Evolutionary conservation across 2,888 invertebrate genomes (phyloP), one percentile per base, ranked within the genome.

Genomic region (Idaea aversata): DNA sequence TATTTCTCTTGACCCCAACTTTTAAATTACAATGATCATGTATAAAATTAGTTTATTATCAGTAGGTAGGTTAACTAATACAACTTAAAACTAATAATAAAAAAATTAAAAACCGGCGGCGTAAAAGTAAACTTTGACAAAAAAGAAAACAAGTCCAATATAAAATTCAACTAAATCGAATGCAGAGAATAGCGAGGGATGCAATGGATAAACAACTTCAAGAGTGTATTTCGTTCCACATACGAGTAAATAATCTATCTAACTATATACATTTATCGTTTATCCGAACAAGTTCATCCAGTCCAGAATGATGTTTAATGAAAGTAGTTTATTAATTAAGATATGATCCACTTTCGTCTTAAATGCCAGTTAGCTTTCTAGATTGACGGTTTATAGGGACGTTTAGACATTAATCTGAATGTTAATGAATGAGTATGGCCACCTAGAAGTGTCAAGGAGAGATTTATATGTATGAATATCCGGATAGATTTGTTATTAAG

Each of bases 221-320:
- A n/a, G n/a, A n/a, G n/a, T n/a, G n/a, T n/a, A n/a, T n/a, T n/a
- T n/a, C n/a, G n/a, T n/a, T n/a, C n/a, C n/a, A n/a, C n/a, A n/a
- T n/a, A n/a, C 47, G 47, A 47, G 47, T 3, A 47, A 7, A 5
- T 47, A 47, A 10, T 47, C 47, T 47, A 47, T 3, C 47, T 25
- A 25, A 25, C 25, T 25, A 25, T 25, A 25, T 25, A 25, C 25
- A 25, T 25, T 13, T 47, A 10, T 47, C 47, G 13, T 7, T 47
- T 47, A 16, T 63, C 6, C 13, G 61, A 15, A 61, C 36, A 47
- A 59, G 73, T 72, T 73, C 68, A 73, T 69, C 64, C 63, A 67
- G 47, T 47, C 10, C 10, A 47, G 47, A 13, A 47, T 47, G 4
- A 47, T 10, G 47, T 36, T 7, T 36, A 47, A 47, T 47, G 47